phyloP scores from a whole-genome alignment of 2,797 vertebrate species.

The Muscicapa striata region DNA sequence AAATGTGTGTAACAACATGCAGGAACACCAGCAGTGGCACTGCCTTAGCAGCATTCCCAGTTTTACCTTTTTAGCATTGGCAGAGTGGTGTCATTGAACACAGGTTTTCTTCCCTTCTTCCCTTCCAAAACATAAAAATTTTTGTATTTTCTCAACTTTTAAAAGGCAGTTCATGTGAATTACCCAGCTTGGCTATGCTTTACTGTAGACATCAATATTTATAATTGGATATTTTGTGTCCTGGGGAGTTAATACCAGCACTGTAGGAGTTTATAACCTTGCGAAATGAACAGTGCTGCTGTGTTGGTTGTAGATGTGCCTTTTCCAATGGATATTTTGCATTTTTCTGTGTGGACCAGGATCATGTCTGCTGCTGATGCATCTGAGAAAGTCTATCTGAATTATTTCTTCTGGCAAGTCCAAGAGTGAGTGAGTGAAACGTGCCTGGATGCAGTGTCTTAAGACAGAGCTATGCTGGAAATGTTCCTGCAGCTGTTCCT shows the following conservation, averaged over 20 bases:
- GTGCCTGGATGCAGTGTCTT: not conserved
- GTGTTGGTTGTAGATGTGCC: not conserved
- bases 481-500: slow-evolving; percentile 55
- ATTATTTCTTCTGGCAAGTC: not conserved
- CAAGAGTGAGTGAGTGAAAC: not conserved
- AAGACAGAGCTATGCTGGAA: slow-evolving; percentile 28
- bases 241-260: not conserved
- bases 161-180: not conserved
- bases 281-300: not conserved
- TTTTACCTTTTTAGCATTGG: not conserved
- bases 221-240: not conserved
- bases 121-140: not conserved
- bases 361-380: fast-evolving
- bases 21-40: no score
- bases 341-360: not conserved
- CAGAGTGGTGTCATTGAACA: not conserved
- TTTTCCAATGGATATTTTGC: not conserved
- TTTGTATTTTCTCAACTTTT: not conserved
- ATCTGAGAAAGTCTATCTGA: not conserved
- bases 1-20: no score
- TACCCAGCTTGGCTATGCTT: not conserved
- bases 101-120: not conserved
- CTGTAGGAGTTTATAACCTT: not conserved
- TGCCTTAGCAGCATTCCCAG: not conserved
- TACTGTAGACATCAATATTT: not conserved